phyloP scores from a whole-genome alignment of 2,113 vertebrate species.

The Gallinago media region DNA sequence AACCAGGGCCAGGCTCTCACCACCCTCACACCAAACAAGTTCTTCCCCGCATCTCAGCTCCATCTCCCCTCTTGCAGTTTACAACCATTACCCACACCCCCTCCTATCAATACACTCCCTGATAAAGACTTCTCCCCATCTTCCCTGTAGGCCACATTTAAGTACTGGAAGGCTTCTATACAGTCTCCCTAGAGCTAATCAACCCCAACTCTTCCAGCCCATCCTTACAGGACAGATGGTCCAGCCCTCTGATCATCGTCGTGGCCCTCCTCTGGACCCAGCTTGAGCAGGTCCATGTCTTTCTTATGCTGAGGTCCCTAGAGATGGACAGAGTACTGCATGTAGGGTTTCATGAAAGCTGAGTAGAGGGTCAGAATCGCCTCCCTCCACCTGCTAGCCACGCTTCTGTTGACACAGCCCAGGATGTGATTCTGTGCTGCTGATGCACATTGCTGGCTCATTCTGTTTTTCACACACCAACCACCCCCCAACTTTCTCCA shows the following conservation, averaged over 20 bases:
- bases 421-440: background rate
- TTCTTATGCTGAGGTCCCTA: background rate
- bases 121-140: too few species aligned
- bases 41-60: too few species aligned
- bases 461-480: background rate
- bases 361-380: background rate
- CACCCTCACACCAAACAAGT: too few species aligned
- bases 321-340: background rate
- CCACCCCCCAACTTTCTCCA: background rate
- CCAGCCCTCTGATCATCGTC: background rate
- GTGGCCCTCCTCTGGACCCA: background rate
- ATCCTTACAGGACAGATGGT: background rate
- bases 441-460: rapidly evolving
- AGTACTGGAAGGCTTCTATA: background rate
- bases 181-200: background rate
- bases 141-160: background rate
- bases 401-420: background rate
- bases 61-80: too few species aligned
- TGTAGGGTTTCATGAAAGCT: background rate
- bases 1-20: too few species aligned
- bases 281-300: background rate
- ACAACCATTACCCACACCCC: too few species aligned
- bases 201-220: background rate
- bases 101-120: too few species aligned
- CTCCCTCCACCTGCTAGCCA: background rate